These are phyloP conservation scores for Brachyptera putata DNA, from an alignment of 2,888 invertebrate species.

Conservation along the genomic window DNA sequence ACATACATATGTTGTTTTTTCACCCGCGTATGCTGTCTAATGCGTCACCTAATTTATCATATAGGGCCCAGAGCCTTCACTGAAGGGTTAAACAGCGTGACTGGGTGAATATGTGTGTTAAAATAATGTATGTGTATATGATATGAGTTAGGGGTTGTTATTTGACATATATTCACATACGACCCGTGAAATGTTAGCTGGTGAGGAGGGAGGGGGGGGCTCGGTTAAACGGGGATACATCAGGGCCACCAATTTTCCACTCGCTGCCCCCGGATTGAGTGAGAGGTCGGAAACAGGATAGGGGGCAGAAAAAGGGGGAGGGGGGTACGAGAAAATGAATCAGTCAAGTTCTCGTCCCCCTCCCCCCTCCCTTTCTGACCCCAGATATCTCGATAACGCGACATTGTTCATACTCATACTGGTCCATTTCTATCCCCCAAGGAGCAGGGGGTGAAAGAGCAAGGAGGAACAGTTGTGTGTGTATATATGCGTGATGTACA, in stretches of 20 bases:
- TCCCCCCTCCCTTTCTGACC: neutral
- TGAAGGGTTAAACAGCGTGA: constrained; percentile 8
- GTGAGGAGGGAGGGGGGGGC: constrained; percentile 5
- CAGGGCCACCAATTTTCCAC: constrained; percentile 31
- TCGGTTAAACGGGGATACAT: constrained; percentile 23
- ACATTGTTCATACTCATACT: constrained; percentile 19
- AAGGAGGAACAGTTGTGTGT: neutral
- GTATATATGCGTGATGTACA: too few relatives aligned
- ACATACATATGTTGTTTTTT: too few relatives aligned
- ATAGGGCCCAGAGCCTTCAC: neutral
- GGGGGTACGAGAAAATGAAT: constrained; percentile 26
- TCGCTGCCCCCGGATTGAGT: constrained; percentile 30
- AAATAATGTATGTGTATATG: constrained; percentile 9
- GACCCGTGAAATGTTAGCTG: neutral
- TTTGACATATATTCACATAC: neutral
- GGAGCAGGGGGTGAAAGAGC: neutral
- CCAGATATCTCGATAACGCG: constrained; percentile 12
- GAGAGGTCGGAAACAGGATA: constrained; percentile 23
- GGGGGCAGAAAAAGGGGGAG: too few relatives aligned
- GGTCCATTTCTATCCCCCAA: neutral
- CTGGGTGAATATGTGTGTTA: constrained; percentile 13
- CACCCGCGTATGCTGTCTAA: too few relatives aligned
- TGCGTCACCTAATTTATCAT: neutral
- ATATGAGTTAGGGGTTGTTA: constrained; percentile 3
- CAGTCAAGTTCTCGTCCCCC: constrained; percentile 26